phyloP scores from a whole-genome alignment of 2,797 vertebrate species.

The Cyclura pinguis region DNA sequence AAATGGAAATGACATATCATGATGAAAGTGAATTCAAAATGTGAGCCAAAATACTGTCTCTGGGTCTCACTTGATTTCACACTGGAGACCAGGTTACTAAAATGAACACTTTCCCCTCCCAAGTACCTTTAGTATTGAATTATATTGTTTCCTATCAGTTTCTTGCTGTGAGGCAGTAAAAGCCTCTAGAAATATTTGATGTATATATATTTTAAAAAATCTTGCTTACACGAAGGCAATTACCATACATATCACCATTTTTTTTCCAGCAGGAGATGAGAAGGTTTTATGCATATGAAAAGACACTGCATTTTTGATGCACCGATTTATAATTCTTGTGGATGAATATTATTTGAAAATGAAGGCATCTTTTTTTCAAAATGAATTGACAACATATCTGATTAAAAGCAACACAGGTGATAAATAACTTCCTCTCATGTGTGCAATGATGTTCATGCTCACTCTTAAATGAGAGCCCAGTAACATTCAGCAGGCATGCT shows the following conservation, averaged over 20 bases:
- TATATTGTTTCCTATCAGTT: not conserved
- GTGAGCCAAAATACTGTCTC: not conserved
- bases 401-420: constrained; percentile 11
- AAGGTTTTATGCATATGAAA: not conserved
- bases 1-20: not conserved
- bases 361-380: not conserved
- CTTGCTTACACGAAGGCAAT: not conserved
- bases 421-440: not conserved
- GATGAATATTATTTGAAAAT: constrained; percentile 11
- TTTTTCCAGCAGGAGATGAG: not conserved
- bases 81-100: not conserved
- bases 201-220: too few relatives aligned
- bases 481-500: not conserved
- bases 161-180: not conserved
- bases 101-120: not conserved
- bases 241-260: not conserved
- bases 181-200: not conserved
- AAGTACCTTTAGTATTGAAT: not conserved
- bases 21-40: not conserved
- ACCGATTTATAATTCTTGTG: not conserved
- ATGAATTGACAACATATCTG: not conserved
- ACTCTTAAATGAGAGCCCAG: not conserved
- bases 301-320: not conserved
- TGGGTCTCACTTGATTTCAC: not conserved
- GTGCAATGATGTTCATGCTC: not conserved